Conservation (phyloP, 2,797 vertebrate species). For the Danionella dracula region DNA sequence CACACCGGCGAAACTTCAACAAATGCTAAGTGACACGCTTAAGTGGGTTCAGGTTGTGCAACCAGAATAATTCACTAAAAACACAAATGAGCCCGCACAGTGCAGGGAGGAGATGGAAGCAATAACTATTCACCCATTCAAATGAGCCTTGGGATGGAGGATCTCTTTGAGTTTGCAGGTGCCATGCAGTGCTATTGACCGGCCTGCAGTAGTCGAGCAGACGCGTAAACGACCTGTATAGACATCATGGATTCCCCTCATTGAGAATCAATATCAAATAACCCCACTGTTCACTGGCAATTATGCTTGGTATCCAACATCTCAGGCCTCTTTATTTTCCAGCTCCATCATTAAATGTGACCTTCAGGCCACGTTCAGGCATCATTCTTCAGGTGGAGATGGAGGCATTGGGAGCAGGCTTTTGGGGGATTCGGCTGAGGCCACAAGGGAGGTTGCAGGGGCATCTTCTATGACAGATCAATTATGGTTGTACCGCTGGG, state of each 20-base stretch:
- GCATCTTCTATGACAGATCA: conserved; percentile 79
- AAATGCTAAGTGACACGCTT: conserved; percentile 76
- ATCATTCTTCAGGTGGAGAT: conserved; percentile 38
- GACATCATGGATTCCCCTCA: conserved; percentile 67
- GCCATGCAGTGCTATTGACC: conserved; percentile 31
- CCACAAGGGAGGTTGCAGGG: conserved; percentile 65
- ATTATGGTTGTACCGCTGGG: conserved; percentile 73
- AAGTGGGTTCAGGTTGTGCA: conserved; percentile 77
- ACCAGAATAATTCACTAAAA: conserved; percentile 76
- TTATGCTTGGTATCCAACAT: conserved; percentile 62
- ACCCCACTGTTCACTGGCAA: conserved; percentile 70
- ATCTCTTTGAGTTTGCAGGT: conserved; percentile 30
- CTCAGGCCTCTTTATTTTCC: conserved; percentile 61
- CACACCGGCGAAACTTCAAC: conserved; percentile 68
- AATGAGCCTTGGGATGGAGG: conserved; percentile 44
- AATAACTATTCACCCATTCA: conserved; percentile 64
- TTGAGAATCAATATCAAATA: conserved; percentile 80
- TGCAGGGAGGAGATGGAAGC: conserved; percentile 55
- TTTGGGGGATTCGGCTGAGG: conserved; percentile 67
- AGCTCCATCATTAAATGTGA: conserved; percentile 52
- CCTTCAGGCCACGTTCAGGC: conserved; percentile 61
- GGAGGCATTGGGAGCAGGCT: conserved; percentile 46
- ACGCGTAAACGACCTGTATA: conserved; percentile 64
- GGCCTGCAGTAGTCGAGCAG: conserved; percentile 29
- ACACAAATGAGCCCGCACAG: conserved; percentile 69